phyloP scores from a whole-genome alignment of 2,797 vertebrate species.

The Enteromius treurensis region DNA sequence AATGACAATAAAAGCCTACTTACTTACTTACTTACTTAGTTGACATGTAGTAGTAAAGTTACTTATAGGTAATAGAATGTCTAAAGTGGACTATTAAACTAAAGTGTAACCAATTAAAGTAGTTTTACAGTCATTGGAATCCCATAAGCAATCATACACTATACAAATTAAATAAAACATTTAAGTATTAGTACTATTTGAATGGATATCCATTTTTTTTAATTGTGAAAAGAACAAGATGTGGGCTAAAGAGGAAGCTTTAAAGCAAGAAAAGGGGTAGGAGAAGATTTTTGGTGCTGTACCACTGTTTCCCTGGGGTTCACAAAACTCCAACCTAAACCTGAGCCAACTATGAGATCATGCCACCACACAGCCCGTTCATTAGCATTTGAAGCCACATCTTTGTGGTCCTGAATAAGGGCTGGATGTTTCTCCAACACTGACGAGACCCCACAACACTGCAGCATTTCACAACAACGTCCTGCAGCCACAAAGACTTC shows the following conservation, averaged over 20 bases:
- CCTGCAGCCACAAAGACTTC: not conserved
- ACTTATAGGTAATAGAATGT: no score
- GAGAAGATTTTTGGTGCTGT: conserved; percentile 35
- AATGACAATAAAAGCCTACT: no score
- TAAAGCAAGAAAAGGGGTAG: conserved; percentile 38
- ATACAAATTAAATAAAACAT: no score
- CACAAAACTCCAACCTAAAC: conserved; percentile 40
- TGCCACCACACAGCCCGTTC: conserved; percentile 8
- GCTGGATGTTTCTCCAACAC: conserved; percentile 32
- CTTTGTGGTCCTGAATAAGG: conserved; percentile 39
- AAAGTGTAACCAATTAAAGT: no score
- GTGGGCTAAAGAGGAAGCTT: not conserved
- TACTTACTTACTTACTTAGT: no score
- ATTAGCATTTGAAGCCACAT: conserved; percentile 40
- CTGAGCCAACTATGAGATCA: conserved; percentile 58
- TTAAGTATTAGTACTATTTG: no score
- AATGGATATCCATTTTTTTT: not conserved
- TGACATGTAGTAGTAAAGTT: no score
- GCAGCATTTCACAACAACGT: not conserved
- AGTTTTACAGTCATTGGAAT: no score
- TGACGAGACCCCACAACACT: conserved; percentile 26
- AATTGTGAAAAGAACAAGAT: not conserved
- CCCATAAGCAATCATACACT: no score
- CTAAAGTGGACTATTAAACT: no score
- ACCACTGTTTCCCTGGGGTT: conserved; percentile 43